Evolutionary conservation across 2,888 invertebrate species (phyloP), one percentile per base, ranked within the genome.

Genomic region (Tiliacea citrago): DNA sequence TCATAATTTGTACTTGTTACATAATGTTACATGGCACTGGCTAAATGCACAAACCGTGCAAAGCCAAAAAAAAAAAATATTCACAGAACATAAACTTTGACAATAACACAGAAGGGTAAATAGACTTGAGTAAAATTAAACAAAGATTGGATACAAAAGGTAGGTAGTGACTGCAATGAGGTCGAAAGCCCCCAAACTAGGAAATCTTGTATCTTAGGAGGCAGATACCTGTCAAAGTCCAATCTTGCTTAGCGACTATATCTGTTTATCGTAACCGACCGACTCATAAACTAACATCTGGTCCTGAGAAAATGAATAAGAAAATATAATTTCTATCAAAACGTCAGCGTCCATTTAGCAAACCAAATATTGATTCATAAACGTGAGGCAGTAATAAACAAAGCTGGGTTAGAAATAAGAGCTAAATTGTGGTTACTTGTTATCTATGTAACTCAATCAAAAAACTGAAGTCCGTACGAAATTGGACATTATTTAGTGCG

Each of bases 231-330:
- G 67, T 69, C 57, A 67, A 69, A 69, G 49, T 77, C 73, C 53
- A 60, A 77, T 67, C 68, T 81, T 69, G 80, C 77, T 79, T 77
- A 73, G 79, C 61, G 73, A 75, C 71, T 75, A 75, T 76, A 69
- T 53, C 68, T 85, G 77, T 82, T 82, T 76, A 78, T 78, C 70
- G 35, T 57, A 65, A 29, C 58, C 62, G 58, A 69, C 58, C 68
- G 39, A 73, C 76, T 81, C 76, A 81, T 75, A 81, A 81, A 73
- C 68, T 58, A 84, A 78, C 81, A 85, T 83, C 70, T 85, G 76
- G 70, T 58, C 57, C 66, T 63, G 55, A 49, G 42, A 66, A 84
- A 77, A 77, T 74, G 57, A 70, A 74, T 68, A 58, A 72, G 63
- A 82, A 79, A 79, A 77, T 57, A 71, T 71, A 75, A 75, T 82